Evolutionary conservation across 1,140 invertebrate species (phyloP).

Genomic region (Papilio glaucus): DNA sequence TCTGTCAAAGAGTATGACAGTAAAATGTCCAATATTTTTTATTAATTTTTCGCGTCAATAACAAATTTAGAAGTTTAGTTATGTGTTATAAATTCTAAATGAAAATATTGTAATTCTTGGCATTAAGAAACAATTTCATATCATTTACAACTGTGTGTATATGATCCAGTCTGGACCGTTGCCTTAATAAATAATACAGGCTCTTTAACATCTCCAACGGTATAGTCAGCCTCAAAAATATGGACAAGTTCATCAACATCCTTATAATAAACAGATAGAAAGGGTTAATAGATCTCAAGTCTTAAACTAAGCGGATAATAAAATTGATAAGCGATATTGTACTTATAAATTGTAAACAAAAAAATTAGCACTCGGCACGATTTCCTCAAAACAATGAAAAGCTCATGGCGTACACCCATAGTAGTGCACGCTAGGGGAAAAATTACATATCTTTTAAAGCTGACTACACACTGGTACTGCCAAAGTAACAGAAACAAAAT

Average conservation of each 20-base stretch:
- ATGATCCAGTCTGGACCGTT: background rate
- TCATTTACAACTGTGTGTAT: background rate
- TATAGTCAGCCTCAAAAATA: constrained; percentile 21
- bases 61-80: background rate
- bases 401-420: background rate
- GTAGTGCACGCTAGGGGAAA: background rate
- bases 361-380: background rate
- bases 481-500: constrained; percentile 35
- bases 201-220: background rate
- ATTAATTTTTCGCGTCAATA: background rate
- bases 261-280: background rate
- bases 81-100: no score
- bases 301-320: constrained; percentile 30
- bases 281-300: background rate
- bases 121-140: background rate
- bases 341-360: constrained; percentile 32
- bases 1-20: background rate
- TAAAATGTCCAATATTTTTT: constrained; percentile 3
- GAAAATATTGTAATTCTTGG: background rate
- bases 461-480: constrained; percentile 42
- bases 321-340: constrained; percentile 19
- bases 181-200: background rate
- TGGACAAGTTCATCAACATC: background rate
- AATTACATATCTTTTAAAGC: constrained; percentile 39
- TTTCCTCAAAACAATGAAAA: background rate